These are phyloP conservation scores for Drosophila aldrichi DNA, from an alignment of 2,888 invertebrate genomes.

Conservation along the genomic window DNA sequence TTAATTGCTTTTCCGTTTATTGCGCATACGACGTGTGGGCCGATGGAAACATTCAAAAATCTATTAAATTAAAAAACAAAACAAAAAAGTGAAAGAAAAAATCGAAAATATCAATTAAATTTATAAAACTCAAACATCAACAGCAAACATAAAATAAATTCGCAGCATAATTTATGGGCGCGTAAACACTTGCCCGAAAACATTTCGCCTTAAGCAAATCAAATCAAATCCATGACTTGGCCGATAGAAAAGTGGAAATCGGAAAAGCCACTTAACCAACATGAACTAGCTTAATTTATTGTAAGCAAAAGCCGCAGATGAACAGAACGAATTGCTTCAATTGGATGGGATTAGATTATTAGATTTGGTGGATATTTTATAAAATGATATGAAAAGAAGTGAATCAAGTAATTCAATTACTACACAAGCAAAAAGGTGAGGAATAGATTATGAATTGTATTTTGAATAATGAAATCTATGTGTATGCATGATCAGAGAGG, in stretches of 20 bases:
- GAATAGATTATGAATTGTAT: no score
- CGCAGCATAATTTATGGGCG: slow-evolving; percentile 34
- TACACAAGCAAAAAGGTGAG: no score
- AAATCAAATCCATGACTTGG: neutral
- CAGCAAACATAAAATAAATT: slow-evolving; percentile 2
- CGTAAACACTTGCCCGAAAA: slow-evolving; percentile 17
- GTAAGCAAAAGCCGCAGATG: neutral
- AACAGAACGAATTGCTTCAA: neutral
- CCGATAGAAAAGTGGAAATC: neutral
- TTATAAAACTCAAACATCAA: slow-evolving; percentile 6
- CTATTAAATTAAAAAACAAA: slow-evolving; percentile 6
- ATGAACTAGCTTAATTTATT: neutral
- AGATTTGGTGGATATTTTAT: no score
- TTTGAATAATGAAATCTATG: no score
- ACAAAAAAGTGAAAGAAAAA: neutral
- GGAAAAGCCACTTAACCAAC: neutral
- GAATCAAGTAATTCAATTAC: no score
- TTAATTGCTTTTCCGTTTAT: slow-evolving; percentile 28
- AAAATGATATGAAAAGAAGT: no score
- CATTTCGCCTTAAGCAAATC: slow-evolving; percentile 6
- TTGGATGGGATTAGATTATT: neutral
- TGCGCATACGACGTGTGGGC: slow-evolving; percentile 30
- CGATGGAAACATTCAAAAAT: slow-evolving; percentile 16
- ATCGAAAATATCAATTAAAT: slow-evolving; percentile 8
- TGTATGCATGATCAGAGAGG: no score